These are phyloP conservation scores for Hyphantria cunea DNA, from an alignment of 1,140 invertebrate species.

Conservation along the genomic window DNA sequence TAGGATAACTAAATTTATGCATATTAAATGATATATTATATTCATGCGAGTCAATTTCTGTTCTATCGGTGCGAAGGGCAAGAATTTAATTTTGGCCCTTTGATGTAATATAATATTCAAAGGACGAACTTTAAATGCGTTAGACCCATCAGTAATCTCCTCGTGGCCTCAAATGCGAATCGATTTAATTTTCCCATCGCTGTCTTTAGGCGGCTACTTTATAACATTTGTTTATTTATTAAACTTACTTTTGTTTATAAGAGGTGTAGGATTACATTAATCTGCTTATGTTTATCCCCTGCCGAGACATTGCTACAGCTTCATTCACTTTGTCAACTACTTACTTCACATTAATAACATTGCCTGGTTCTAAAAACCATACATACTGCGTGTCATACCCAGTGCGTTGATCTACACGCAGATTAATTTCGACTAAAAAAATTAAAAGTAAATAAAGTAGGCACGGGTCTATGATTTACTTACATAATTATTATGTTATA, in stretches of 20 bases:
- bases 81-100: slow-evolving; percentile 51
- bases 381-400: too few relatives aligned
- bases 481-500: too few relatives aligned
- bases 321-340: too few relatives aligned
- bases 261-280: too few relatives aligned
- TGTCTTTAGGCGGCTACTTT: slow-evolving; percentile 7
- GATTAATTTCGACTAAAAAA: too few relatives aligned
- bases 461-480: too few relatives aligned
- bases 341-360: too few relatives aligned
- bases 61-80: slow-evolving; percentile 35
- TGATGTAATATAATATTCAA: slow-evolving; percentile 49
- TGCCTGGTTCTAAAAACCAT: too few relatives aligned
- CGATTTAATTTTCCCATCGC: slow-evolving; percentile 48
- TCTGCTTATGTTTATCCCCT: too few relatives aligned
- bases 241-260: background rate
- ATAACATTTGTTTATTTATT: slow-evolving; percentile 14
- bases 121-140: slow-evolving; percentile 42
- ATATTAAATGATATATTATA: slow-evolving; percentile 19
- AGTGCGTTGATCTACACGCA: too few relatives aligned
- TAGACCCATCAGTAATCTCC: slow-evolving; percentile 39
- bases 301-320: too few relatives aligned
- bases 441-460: too few relatives aligned
- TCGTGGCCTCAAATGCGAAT: slow-evolving; percentile 32
- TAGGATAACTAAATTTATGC: slow-evolving; percentile 46
- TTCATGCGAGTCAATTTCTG: slow-evolving; percentile 15